Conservation (phyloP, 2,113 vertebrate species). For the Octodon degus region DNA sequence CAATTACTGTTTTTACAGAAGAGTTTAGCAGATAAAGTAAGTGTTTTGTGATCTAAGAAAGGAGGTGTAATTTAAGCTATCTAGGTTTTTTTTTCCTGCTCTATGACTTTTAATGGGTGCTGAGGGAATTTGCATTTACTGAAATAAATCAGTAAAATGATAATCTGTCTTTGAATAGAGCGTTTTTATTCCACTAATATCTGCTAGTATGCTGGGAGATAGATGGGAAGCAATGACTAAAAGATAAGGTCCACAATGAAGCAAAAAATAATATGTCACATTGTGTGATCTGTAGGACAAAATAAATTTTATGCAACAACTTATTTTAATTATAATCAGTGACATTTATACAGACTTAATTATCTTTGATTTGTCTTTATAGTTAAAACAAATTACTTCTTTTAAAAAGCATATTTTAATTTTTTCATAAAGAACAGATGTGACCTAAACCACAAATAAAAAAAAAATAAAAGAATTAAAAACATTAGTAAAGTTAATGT, state of each 20-base stretch:
- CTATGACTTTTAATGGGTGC: slow-evolving; percentile 86
- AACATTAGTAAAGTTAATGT: neutral
- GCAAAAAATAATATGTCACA: slow-evolving; percentile 79
- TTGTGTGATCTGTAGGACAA: slow-evolving; percentile 75
- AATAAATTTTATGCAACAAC: slow-evolving; percentile 81
- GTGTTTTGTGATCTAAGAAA: slow-evolving; percentile 88
- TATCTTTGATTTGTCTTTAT: slow-evolving; percentile 67
- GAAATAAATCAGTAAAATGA: slow-evolving; percentile 88
- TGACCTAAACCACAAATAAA: neutral
- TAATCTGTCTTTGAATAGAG: slow-evolving; percentile 88
- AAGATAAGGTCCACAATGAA: slow-evolving; percentile 82
- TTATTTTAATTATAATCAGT: slow-evolving; percentile 75
- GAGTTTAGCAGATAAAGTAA: slow-evolving; percentile 84
- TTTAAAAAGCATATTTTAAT: slow-evolving; percentile 40
- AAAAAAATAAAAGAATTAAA: slow-evolving; percentile 33
- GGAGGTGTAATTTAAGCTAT: slow-evolving; percentile 88
- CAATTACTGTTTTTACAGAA: slow-evolving; percentile 87
- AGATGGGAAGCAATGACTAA: slow-evolving; percentile 84
- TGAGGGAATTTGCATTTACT: slow-evolving; percentile 85
- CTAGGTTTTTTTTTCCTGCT: slow-evolving; percentile 83
- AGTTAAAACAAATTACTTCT: slow-evolving; percentile 7
- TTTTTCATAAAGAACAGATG: neutral
- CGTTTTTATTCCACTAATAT: slow-evolving; percentile 89
- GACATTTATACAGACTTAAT: slow-evolving; percentile 78
- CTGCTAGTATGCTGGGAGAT: slow-evolving; percentile 84